Conservation (phyloP, 2,888 invertebrate species). For the Perdita meconis region DNA sequence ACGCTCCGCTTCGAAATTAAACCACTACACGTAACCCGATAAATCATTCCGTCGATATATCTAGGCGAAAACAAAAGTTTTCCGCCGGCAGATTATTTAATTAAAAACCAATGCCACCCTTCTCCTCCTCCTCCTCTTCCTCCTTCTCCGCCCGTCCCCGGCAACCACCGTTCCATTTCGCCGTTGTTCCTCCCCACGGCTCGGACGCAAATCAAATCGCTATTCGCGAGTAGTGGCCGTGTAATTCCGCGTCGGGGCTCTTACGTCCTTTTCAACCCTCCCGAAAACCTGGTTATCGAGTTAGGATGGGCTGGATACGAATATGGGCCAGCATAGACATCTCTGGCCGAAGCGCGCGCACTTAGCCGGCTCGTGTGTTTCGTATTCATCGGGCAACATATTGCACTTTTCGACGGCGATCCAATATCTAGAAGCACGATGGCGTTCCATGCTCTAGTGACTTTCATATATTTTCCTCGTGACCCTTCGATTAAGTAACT, state of each 20-base stretch:
- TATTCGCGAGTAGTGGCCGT: slow-evolving; percentile 49
- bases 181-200: slow-evolving; percentile 24
- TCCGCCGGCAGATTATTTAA: slow-evolving; percentile 68
- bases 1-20: slow-evolving; percentile 67
- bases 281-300: slow-evolving; percentile 63
- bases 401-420: slow-evolving; percentile 33
- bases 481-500: neutral
- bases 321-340: slow-evolving; percentile 45
- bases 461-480: neutral
- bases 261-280: slow-evolving; percentile 56
- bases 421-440: slow-evolving; percentile 20
- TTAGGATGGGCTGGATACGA: slow-evolving; percentile 44
- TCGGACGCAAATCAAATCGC: slow-evolving; percentile 60
- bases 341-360: slow-evolving; percentile 22
- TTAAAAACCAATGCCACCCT: slow-evolving; percentile 62
- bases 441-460: slow-evolving; percentile 6
- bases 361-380: slow-evolving; percentile 6
- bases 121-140: no score
- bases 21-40: slow-evolving; percentile 68
- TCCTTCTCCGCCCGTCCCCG: neutral
- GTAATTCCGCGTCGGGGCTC: slow-evolving; percentile 57
- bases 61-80: slow-evolving; percentile 69
- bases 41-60: slow-evolving; percentile 69
- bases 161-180: slow-evolving; percentile 5
- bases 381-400: slow-evolving; percentile 37